Evolutionary conservation across 2,797 vertebrate genomes (phyloP), one percentile per base, ranked within the genome.

Genomic region (Lophius americanus): DNA sequence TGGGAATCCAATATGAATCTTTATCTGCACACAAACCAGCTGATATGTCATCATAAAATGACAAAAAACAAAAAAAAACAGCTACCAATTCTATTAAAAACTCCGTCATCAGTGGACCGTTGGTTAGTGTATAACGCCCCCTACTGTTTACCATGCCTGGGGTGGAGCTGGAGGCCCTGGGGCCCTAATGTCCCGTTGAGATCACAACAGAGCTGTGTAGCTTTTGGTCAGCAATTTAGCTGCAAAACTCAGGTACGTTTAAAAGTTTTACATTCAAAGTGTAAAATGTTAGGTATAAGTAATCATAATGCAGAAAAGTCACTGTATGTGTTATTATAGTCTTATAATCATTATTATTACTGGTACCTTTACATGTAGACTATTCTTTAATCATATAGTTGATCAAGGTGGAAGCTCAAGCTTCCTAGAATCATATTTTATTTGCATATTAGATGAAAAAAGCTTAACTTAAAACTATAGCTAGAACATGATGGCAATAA

Each of bases 121-220:
- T 37, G 55, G 74, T 77, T 86, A 79, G 85, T 87, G 75, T 56
- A 70, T 72, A 86, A 87, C 87, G 85, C 81, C 92, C 86, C 90
- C 92, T 91, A 85, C 90, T 92, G 93, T 86, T 63, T 12, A 8
- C 3, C 8, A 6, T 3, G 4, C 6, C 49, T 4, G 9, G 9
- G 50, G 54, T 80, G 69, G 78, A 64, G 61, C 53, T 69, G 55
- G 68, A 84, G 75, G 73, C 85, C 85, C 80, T 71, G 80, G 70
- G 85, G 83, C 78, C 86, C 86, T 55, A 68, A 76, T 75, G 84
- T 74, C 81, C 72, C 79, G 14, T 75, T 12, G 50, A 66, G 44
- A 6, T 9, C 6, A 37, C 11, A 39, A 36, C 33, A 36, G 5
- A 63, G 39, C 14, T 49, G 6, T 3, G 4, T 36, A 2, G 41